Evolutionary conservation across 1,140 invertebrate species (phyloP), one percentile per base, ranked within the genome.

Genomic region (Apocrypta bakeri): DNA sequence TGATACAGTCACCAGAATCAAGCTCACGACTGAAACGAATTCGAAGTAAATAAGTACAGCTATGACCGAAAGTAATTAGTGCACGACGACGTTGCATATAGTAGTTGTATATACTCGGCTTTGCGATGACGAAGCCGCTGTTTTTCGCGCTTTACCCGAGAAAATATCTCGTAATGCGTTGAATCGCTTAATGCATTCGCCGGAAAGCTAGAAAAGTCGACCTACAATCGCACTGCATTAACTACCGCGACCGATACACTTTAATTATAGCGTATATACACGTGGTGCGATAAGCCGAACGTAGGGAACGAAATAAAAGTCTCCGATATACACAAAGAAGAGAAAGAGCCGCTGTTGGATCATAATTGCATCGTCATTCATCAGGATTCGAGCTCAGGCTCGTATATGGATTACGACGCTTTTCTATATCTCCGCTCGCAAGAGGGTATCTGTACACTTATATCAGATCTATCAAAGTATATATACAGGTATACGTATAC

Each of bases 361-460:
- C 84, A 84, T 86, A 88, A 88, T 87, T 87, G 87, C 87, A 83
- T 71, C 87, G 87, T 88, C 87, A 88, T 88, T 88, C 87, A 87
- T 88, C 86, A 87, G 85, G 82, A 80, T 85, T 88, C 84, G 85
- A 68, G 29, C 83, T 48, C 76, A 79, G 81, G 63, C 63, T 66
- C 63, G 24, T 12, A 25, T 66, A 66, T 27, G 27, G 24, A 66
- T 66, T 66, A 66, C 63, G 63, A 27, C 27, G 63, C 63, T 66
- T 27, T 66, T 66, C 63, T 17, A 66, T 25, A 6, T 14, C 40
- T 42, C 7, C 12, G 40, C 40, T 42, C 21, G 0, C 33, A 9
- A 2, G 33, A 2, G 33, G 33, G n/a, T n/a, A n/a, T n/a, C n/a
- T 37, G 3, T 56, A n/a, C 48, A n/a, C n/a, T 24, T 66, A 17